Conservation (phyloP, 2,797 vertebrate species). For the Oryzias dopingdopingensis region DNA sequence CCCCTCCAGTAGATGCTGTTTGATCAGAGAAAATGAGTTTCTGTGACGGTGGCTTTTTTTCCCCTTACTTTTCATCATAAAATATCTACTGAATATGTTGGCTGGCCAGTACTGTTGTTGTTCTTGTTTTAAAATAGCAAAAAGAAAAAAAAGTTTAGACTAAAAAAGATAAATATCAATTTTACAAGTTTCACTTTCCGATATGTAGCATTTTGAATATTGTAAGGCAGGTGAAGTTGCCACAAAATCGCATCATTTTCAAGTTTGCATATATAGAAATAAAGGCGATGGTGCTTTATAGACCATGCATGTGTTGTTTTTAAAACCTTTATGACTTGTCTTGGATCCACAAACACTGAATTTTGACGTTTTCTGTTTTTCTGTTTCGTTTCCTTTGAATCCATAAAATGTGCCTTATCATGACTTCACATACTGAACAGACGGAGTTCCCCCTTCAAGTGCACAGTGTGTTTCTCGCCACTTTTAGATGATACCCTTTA, state of each 20-base stretch:
- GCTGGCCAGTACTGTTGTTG: slow-evolving; percentile 75
- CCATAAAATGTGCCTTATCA: slow-evolving; percentile 53
- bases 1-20: slow-evolving; percentile 68
- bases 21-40: slow-evolving; percentile 37
- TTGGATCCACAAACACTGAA: slow-evolving; percentile 65
- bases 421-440: slow-evolving; percentile 23
- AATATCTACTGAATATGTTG: slow-evolving; percentile 61
- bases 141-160: slow-evolving; percentile 7
- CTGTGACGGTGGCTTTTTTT: slow-evolving; percentile 63
- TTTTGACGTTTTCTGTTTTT: slow-evolving; percentile 34
- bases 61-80: slow-evolving; percentile 52
- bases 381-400: slow-evolving; percentile 47
- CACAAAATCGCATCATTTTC: slow-evolving; percentile 57
- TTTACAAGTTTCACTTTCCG: slow-evolving; percentile 62
- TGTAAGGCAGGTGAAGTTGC: slow-evolving; percentile 59
- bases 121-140: slow-evolving; percentile 57
- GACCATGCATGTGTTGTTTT: slow-evolving; percentile 53
- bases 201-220: slow-evolving; percentile 78
- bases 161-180: slow-evolving; percentile 34
- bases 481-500: slow-evolving; percentile 12
- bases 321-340: slow-evolving; percentile 47
- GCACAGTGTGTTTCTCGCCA: slow-evolving; percentile 46
- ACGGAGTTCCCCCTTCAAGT: slow-evolving; percentile 74
- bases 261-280: slow-evolving; percentile 51
- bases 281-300: slow-evolving; percentile 58